A percentile compares a stretch with the other conserved stretches of the same genome.
Evolutionary conservation across 1,140 invertebrate genomes (phyloP).

Genomic region (Papilio aristodemus): DNA sequence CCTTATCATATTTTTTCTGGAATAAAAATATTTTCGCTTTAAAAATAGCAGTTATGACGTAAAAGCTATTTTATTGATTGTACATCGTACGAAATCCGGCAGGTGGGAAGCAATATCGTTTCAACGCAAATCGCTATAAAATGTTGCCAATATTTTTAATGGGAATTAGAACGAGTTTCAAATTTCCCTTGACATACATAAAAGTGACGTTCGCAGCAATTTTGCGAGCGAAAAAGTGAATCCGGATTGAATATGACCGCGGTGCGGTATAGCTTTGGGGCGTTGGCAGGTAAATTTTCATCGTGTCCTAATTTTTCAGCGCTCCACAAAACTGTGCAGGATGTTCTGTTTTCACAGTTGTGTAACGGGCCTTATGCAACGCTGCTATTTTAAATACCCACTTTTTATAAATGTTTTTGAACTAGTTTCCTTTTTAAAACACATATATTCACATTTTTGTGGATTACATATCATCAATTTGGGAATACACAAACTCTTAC

Average conservation of each 20-base stretch:
- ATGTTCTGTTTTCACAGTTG: constrained; percentile 1
- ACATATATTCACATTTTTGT: not conserved
- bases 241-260: constrained; percentile 10
- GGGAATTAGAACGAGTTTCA: constrained; percentile 13
- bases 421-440: constrained; percentile 4
- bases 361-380: constrained; percentile 17
- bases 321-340: constrained; percentile 10
- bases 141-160: constrained; percentile 23
- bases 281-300: constrained; percentile 23
- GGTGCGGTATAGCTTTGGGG: not conserved
- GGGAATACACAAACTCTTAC: not conserved
- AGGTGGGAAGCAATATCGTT: constrained; percentile 11
- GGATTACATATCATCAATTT: not conserved
- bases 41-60: constrained; percentile 11
- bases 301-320: constrained; percentile 16
- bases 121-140: constrained; percentile 2
- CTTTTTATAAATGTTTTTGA: not conserved
- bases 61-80: constrained; percentile 19
- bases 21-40: constrained; percentile 1
- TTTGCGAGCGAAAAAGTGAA: constrained; percentile 16
- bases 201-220: constrained; percentile 7
- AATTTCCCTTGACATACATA: constrained; percentile 22
- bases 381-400: constrained; percentile 1
- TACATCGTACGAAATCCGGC: constrained; percentile 16
- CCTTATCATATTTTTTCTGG: not conserved